Percentiles rank a stretch among this genome's conserved stretches.
phyloP scores from a whole-genome alignment of 2,113 vertebrate genomes.

The Perccottus glenii region DNA sequence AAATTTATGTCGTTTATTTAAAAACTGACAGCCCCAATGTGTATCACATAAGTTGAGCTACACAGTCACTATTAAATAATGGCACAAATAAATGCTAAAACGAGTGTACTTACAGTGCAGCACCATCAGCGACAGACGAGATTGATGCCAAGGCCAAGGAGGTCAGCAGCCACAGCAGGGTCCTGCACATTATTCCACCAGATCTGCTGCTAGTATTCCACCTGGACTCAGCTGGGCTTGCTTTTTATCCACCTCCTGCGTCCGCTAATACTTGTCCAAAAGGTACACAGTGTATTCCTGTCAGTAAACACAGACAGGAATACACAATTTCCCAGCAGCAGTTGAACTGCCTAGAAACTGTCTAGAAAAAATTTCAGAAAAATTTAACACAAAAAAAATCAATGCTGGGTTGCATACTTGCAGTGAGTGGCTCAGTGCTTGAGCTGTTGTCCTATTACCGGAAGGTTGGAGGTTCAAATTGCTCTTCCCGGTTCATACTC shows the following conservation, averaged over 20 bases:
- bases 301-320: not conserved
- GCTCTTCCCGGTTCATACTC: no score
- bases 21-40: not conserved
- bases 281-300: not conserved
- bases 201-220: slow-evolving; percentile 16
- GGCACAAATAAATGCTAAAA: no score
- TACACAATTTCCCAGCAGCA: slow-evolving; percentile 46
- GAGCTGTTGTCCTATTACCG: no score
- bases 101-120: slow-evolving; percentile 52
- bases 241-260: slow-evolving; percentile 42
- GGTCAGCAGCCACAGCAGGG: slow-evolving; percentile 52
- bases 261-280: not conserved
- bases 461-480: no score
- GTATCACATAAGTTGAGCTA: no score
- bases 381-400: slow-evolving; percentile 49
- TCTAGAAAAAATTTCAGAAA: not conserved
- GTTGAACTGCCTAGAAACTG: slow-evolving; percentile 56
- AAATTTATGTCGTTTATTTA: not conserved
- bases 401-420: slow-evolving; percentile 4
- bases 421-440: no score
- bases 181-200: slow-evolving; percentile 41
- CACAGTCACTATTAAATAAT: no score
- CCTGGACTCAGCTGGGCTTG: not conserved
- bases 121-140: slow-evolving; percentile 31
- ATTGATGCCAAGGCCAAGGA: slow-evolving; percentile 49